Percentiles rank a stretch among this genome's conserved stretches.
Conservation (phyloP, 2,888 invertebrate genomes). For the Emmelina monodactyla region DNA sequence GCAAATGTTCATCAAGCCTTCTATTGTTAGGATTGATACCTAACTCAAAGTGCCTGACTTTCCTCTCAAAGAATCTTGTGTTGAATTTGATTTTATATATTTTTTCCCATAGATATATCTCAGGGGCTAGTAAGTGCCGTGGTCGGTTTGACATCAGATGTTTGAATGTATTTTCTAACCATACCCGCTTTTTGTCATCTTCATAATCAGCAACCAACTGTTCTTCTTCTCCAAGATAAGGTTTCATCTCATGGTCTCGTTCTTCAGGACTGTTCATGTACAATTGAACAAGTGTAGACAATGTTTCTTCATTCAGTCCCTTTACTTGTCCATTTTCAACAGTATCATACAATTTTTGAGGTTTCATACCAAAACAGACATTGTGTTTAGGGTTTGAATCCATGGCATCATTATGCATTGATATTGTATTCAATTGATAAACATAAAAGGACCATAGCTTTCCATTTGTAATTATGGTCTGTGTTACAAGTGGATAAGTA, state of each 20-base stretch:
- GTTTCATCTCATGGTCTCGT: slow-evolving; percentile 71
- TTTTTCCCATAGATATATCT: slow-evolving; percentile 82
- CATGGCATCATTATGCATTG: slow-evolving; percentile 70
- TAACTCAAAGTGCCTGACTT: slow-evolving; percentile 74
- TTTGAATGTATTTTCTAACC: slow-evolving; percentile 76
- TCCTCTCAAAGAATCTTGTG: slow-evolving; percentile 73
- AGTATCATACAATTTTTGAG: slow-evolving; percentile 76
- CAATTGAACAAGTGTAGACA: slow-evolving; percentile 76
- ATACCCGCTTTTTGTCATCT: slow-evolving; percentile 71
- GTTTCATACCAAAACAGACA: slow-evolving; percentile 79
- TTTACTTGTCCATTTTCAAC: slow-evolving; percentile 75
- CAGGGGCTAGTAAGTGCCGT: slow-evolving; percentile 68
- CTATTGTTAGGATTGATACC: slow-evolving; percentile 68
- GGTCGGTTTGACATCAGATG: slow-evolving; percentile 74
- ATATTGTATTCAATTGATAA: slow-evolving; percentile 91
- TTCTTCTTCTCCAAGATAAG: slow-evolving; percentile 70
- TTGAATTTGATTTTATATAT: slow-evolving; percentile 80
- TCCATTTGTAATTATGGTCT: slow-evolving; percentile 90
- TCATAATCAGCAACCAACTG: slow-evolving; percentile 72
- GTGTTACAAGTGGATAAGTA: slow-evolving; percentile 89
- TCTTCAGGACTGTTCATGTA: slow-evolving; percentile 75
- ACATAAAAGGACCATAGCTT: slow-evolving; percentile 84
- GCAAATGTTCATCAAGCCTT: slow-evolving; percentile 71
- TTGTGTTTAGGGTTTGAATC: slow-evolving; percentile 76
- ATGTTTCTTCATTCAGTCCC: slow-evolving; percentile 82